These are phyloP conservation scores for Crenuchus spilurus DNA, from an alignment of 2,797 vertebrate genomes.

Conservation along the genomic window DNA sequence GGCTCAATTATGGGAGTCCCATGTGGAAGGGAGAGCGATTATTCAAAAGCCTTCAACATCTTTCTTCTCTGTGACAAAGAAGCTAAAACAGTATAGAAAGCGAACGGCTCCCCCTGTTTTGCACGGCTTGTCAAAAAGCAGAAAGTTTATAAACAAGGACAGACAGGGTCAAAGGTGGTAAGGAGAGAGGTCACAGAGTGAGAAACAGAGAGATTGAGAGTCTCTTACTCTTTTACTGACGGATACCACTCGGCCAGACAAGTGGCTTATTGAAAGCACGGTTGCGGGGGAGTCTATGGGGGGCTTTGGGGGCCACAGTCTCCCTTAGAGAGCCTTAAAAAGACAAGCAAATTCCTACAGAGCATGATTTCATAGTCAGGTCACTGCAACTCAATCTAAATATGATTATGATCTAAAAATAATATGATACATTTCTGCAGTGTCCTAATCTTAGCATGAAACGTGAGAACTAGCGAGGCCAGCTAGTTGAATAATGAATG, in stretches of 20 bases:
- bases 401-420: slow-evolving; percentile 3
- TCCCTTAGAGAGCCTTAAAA: neutral
- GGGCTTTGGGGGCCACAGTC: slow-evolving; percentile 19
- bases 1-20: slow-evolving; percentile 73
- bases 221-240: slow-evolving; percentile 61
- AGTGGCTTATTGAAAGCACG: slow-evolving; percentile 54
- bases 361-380: neutral
- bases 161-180: slow-evolving; percentile 73
- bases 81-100: slow-evolving; percentile 62
- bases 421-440: neutral
- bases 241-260: slow-evolving; percentile 62
- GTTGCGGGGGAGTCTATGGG: slow-evolving; percentile 60
- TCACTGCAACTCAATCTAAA: neutral
- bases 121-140: slow-evolving; percentile 68
- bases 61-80: slow-evolving; percentile 64
- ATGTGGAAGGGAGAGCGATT: slow-evolving; percentile 66
- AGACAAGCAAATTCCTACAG: neutral
- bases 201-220: slow-evolving; percentile 57
- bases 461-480: neutral
- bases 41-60: slow-evolving; percentile 74
- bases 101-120: slow-evolving; percentile 24
- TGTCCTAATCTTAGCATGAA: neutral
- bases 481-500: neutral
- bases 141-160: slow-evolving; percentile 76
- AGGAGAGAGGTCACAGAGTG: slow-evolving; percentile 64